Percentiles rank a stretch among this genome's conserved stretches.
phyloP scores from a whole-genome alignment of 2,797 vertebrate genomes.

The Brachyrhaphis roseni region DNA sequence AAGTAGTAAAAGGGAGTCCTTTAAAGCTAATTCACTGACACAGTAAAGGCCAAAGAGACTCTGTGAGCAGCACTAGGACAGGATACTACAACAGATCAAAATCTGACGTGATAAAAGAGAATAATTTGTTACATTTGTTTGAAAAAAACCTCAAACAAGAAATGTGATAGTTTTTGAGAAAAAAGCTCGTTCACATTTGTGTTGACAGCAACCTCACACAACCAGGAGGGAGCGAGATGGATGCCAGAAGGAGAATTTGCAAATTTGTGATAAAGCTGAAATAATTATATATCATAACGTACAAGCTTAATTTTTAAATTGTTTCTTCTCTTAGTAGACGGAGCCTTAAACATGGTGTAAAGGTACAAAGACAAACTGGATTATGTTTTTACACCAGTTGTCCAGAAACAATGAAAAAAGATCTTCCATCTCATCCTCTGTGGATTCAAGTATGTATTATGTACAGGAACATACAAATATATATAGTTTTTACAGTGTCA shows the following conservation, averaged over 20 bases:
- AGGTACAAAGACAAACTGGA: slow-evolving; percentile 6
- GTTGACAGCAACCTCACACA: slow-evolving; percentile 57
- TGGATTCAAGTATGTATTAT: slow-evolving; percentile 37
- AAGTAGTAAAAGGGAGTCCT: not conserved
- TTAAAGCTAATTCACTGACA: not conserved
- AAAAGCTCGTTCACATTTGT: slow-evolving; percentile 40
- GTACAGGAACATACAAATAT: slow-evolving; percentile 22
- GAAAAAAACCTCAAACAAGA: slow-evolving; percentile 29
- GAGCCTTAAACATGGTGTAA: slow-evolving; percentile 12
- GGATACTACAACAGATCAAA: slow-evolving; percentile 9
- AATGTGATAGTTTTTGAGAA: slow-evolving; percentile 53
- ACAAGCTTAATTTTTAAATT: not conserved
- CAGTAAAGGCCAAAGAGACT: slow-evolving; percentile 1
- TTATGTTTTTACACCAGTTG: slow-evolving; percentile 46
- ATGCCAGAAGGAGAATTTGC: slow-evolving; percentile 55
- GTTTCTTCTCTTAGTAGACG: slow-evolving; percentile 18
- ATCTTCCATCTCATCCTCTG: slow-evolving; percentile 23
- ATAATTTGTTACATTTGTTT: slow-evolving; percentile 1
- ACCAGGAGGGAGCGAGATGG: slow-evolving; percentile 25
- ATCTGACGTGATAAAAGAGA: slow-evolving; percentile 3
- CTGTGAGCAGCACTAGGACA: slow-evolving; percentile 5
- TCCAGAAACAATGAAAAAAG: slow-evolving; percentile 27
- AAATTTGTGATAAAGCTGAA: slow-evolving; percentile 54
- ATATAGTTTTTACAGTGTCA: slow-evolving; percentile 19
- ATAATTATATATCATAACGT: slow-evolving; percentile 44